Percentiles rank a stretch among this genome's conserved stretches.
These are phyloP conservation scores for Tachuris rubrigastra DNA, from an alignment of 2,113 vertebrate genomes.

Conservation along the genomic window DNA sequence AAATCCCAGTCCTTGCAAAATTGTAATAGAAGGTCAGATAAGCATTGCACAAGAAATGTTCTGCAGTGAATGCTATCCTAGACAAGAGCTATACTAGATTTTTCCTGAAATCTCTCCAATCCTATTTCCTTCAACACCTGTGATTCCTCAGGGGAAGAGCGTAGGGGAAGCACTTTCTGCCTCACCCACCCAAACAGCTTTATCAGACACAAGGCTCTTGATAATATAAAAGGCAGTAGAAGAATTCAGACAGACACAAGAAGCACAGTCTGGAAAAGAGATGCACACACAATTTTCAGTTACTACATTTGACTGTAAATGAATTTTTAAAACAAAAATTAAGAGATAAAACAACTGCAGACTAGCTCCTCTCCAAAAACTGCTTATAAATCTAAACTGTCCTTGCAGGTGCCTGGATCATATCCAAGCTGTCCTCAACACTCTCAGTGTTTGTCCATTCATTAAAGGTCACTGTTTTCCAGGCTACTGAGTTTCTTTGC, in stretches of 20 bases:
- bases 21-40: not conserved
- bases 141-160: not conserved
- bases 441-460: constrained; percentile 23
- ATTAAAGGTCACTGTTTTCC: constrained; percentile 48
- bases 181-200: not conserved
- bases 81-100: not conserved
- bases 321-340: not conserved
- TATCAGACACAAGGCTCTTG: not conserved
- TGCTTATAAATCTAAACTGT: not conserved
- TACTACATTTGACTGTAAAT: not conserved
- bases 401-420: constrained; percentile 30
- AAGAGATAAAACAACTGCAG: not conserved
- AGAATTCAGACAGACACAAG: not conserved
- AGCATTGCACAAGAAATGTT: not conserved
- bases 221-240: not conserved
- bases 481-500: constrained; percentile 22
- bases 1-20: not conserved
- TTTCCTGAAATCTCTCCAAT: constrained; percentile 21
- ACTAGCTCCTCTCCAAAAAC: not conserved
- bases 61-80: not conserved
- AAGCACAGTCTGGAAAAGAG: not conserved
- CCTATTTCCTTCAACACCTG: not conserved
- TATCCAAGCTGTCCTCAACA: constrained; percentile 23
- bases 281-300: not conserved
- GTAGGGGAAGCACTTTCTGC: not conserved